These are phyloP conservation scores for Spicauda simplicius DNA, from an alignment of 2,888 invertebrate genomes.

Conservation along the genomic window DNA sequence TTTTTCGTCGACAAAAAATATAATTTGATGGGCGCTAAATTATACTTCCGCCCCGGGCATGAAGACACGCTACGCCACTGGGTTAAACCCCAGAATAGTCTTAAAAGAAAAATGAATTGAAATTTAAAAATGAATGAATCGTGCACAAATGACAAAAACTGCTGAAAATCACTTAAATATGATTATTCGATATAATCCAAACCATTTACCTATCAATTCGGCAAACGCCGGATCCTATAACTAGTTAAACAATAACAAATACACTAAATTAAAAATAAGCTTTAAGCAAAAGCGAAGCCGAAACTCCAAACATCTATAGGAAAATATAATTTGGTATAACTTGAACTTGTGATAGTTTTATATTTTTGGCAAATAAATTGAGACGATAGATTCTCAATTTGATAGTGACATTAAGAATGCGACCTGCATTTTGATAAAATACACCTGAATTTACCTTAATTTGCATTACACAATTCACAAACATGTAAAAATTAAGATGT, in stretches of 20 bases:
- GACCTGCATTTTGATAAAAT: too few relatives aligned
- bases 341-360: conserved; percentile 18
- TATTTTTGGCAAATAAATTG: neutral
- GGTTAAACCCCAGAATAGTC: neutral
- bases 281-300: conserved; percentile 12
- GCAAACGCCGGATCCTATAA: neutral
- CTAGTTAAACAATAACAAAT: conserved; percentile 13
- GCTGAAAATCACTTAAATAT: too few relatives aligned
- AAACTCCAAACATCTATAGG: neutral
- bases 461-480: too few relatives aligned
- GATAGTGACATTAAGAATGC: too few relatives aligned
- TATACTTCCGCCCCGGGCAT: too few relatives aligned
- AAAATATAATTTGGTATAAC: conserved; percentile 14
- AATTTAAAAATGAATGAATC: neutral
- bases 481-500: too few relatives aligned
- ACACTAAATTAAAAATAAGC: conserved; percentile 5
- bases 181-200: neutral
- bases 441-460: too few relatives aligned
- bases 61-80: too few relatives aligned
- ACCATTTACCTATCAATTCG: neutral
- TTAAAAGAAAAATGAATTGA: neutral
- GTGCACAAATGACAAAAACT: neutral
- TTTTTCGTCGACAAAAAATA: too few relatives aligned
- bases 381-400: neutral
- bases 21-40: too few relatives aligned